These are phyloP conservation scores for Ceratina calcarata DNA, from an alignment of 1,140 invertebrate genomes.

Conservation along the genomic window DNA sequence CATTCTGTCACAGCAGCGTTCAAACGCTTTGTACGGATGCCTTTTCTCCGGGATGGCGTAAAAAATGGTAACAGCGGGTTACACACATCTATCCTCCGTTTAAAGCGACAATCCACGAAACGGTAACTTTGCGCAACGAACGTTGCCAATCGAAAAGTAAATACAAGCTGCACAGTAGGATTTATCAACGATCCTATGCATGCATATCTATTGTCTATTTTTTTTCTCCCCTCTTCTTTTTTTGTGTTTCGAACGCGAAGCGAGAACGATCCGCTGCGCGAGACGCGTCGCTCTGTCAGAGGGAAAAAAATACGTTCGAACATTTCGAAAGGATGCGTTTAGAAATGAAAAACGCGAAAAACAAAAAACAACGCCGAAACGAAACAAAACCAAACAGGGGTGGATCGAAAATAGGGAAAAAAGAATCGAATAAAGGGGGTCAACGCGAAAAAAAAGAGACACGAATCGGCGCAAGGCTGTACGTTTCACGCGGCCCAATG, in stretches of 20 bases:
- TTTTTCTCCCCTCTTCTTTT: not conserved
- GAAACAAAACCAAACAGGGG: not conserved
- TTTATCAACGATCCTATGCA: constrained; percentile 25
- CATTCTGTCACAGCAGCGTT: not conserved
- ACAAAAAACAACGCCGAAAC: not conserved
- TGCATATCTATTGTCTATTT: not conserved
- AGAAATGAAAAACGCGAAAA: constrained; percentile 40
- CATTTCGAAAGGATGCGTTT: constrained; percentile 39
- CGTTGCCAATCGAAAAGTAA: constrained; percentile 32
- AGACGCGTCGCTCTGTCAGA: constrained; percentile 14
- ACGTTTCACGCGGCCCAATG: constrained; percentile 13
- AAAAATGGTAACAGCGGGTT: not conserved
- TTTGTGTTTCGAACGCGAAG: not conserved
- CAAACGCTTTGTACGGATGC: not conserved
- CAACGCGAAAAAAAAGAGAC: not conserved
- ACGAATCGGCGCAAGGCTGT: not conserved
- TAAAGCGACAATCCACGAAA: constrained; percentile 29
- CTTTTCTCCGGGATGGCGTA: not conserved
- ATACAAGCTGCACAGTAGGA: constrained; percentile 17
- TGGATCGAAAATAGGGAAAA: too few relatives aligned
- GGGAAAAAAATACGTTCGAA: constrained; percentile 29
- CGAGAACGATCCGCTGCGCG: constrained; percentile 25
- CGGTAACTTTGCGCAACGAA: constrained; percentile 11
- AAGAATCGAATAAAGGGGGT: not conserved
- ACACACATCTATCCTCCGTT: constrained; percentile 6